Evolutionary conservation across 2,113 vertebrate species (phyloP).

Genomic region (Stegastes partitus): DNA sequence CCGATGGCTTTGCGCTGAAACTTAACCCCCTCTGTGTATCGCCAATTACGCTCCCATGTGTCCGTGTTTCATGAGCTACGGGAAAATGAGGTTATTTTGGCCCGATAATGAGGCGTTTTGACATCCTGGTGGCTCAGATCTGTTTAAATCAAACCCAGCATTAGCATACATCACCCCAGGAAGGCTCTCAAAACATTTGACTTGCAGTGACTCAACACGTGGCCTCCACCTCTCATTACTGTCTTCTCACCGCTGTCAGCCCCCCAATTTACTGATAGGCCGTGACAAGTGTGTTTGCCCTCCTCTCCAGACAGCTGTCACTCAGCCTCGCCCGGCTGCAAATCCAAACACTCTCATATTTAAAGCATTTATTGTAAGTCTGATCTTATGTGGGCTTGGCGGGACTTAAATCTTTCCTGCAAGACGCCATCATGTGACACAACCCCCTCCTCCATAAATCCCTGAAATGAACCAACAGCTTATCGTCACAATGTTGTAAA

Average conservation of each 20-base stretch:
- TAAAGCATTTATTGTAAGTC: constrained; percentile 26
- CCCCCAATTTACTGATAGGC: constrained; percentile 34
- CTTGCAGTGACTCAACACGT: background rate
- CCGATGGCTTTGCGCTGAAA: background rate
- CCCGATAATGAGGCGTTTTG: background rate
- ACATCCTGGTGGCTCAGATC: background rate
- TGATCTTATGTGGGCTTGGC: background rate
- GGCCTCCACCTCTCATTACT: constrained; percentile 17
- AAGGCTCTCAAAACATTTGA: background rate
- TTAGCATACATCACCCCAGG: background rate
- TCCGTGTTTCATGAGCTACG: background rate
- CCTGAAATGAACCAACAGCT: background rate
- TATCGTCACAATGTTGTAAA: background rate
- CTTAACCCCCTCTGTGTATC: background rate
- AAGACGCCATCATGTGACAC: constrained; percentile 3
- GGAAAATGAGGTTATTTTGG: background rate
- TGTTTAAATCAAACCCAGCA: constrained; percentile 12
- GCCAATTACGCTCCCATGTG: background rate
- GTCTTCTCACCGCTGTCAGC: constrained; percentile 20
- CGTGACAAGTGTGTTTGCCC: constrained; percentile 43
- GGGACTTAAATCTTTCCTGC: background rate
- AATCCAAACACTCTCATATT: constrained; percentile 26
- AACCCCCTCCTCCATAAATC: background rate
- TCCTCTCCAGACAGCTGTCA: constrained; percentile 44
- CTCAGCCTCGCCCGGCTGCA: constrained; percentile 16